phyloP scores from a whole-genome alignment of 2,888 invertebrate species.

The Ochropleura plecta region DNA sequence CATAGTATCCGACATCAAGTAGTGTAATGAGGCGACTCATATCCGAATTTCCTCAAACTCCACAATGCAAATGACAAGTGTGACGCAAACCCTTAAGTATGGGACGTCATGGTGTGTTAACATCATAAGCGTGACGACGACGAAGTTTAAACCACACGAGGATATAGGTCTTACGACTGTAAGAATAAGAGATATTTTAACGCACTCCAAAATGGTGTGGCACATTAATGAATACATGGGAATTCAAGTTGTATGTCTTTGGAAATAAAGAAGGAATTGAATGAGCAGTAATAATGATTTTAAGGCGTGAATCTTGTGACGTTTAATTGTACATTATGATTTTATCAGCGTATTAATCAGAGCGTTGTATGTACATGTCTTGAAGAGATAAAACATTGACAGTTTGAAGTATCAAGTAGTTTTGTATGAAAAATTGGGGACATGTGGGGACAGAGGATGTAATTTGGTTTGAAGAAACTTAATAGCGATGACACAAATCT shows the following conservation, averaged over 20 bases:
- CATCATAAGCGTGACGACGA: constrained; percentile 71
- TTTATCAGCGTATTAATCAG: constrained; percentile 40
- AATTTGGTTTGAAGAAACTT: no score
- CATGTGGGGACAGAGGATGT: no score
- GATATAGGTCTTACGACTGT: constrained; percentile 27
- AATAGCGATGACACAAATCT: no score
- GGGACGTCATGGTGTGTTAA: constrained; percentile 70
- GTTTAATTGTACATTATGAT: constrained; percentile 38
- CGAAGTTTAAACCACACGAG: neutral
- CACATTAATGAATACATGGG: neutral
- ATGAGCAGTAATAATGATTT: neutral
- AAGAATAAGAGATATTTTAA: neutral
- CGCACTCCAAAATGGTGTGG: neutral
- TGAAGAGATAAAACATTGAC: neutral
- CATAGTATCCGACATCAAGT: constrained; percentile 41
- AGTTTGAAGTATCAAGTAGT: neutral
- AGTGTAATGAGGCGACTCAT: constrained; percentile 59
- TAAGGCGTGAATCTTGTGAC: constrained; percentile 38
- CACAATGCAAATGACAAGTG: constrained; percentile 62
- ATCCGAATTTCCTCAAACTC: constrained; percentile 55
- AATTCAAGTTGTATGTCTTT: constrained; percentile 25
- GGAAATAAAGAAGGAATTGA: neutral
- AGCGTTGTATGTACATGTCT: constrained; percentile 43
- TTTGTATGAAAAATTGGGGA: no score
- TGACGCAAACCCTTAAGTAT: constrained; percentile 67